Evolutionary conservation across 2,888 invertebrate genomes (phyloP), one percentile per base, ranked within the genome.

Genomic region (Hydroisotoma schaefferi): DNA sequence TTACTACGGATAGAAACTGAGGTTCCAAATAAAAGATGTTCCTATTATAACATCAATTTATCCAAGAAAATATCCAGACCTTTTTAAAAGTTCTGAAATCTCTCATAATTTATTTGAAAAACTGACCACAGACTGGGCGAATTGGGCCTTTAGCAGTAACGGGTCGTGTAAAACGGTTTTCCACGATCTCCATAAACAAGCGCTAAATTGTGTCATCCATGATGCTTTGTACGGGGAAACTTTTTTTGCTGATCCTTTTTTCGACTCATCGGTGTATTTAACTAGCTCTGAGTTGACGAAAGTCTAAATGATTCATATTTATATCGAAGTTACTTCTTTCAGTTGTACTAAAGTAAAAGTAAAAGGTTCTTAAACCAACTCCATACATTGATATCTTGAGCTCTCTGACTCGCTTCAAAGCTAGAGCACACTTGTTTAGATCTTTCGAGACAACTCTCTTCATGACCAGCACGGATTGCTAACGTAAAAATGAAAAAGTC

Each of bases 401-500:
- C 61, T 12, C 2, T 4, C 15, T 52, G 15, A 47, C 59, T 61
- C 2, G 38, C 25, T 92, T 61, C 68, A 48, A 48, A 68, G 4
- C 22, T 27, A 33, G 60, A 53, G 29, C 58, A 61, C 15, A 68
- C 58, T 44, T 44, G 47, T 22, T 29, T 58, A 1, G 65, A 86
- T 2, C 87, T 86, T 57, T 86, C 84, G 46, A 85, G 82, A 47
- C 92, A 93, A 8, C 86, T 84, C 43, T 84, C 83, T 76, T 94
- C 94, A 12, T 86, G 81, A 0, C 87, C 89, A 0, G 94, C 93
- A 1, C 88, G 84, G 1, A 94, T 85, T 0, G 94, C 92, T 68
- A 95, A 77, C 1, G 90, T 83, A 75, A 93, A 89, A 49, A 97
- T 88, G 77, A 88, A 94, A 77, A 90, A 92, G 78, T 97, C 95